phyloP scores from a whole-genome alignment of 1,140 invertebrate genomes.

The Achatina immaculata region DNA sequence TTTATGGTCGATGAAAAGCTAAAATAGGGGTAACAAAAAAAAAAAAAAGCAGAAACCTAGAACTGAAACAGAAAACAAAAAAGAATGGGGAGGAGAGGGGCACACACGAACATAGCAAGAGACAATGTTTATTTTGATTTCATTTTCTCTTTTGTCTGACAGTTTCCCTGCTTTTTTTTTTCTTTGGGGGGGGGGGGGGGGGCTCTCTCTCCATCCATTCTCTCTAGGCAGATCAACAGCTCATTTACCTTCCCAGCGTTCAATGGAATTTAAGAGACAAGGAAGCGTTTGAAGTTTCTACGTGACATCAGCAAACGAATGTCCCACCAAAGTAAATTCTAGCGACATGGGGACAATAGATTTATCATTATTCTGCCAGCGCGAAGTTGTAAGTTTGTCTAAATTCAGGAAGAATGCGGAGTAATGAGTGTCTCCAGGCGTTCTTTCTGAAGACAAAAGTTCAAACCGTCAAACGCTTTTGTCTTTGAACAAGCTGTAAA shows the following conservation, averaged over 20 bases:
- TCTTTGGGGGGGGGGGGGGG: neutral
- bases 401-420: neutral
- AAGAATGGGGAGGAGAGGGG: neutral
- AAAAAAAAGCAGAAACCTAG: too few species aligned
- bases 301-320: neutral
- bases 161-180: neutral
- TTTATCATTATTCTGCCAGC: neutral
- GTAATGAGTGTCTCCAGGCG: neutral
- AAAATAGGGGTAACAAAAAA: too few species aligned
- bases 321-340: neutral
- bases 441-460: neutral
- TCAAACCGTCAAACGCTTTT: neutral
- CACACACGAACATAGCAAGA: neutral
- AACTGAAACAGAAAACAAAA: neutral
- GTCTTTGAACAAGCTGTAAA: neutral
- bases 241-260: neutral
- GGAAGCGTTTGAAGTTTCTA: neutral
- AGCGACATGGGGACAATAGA: neutral
- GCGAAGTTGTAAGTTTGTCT: neutral
- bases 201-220: too few species aligned
- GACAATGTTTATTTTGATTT: slow-evolving; percentile 4
- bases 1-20: neutral
- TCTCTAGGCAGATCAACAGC: neutral
- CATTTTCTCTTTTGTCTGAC: neutral
- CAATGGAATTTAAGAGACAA: neutral